These are phyloP conservation scores for Ianthella basta DNA, from an alignment of 37 sponge, comb jelly and placozoan genomes.

Conservation along the genomic window DNA sequence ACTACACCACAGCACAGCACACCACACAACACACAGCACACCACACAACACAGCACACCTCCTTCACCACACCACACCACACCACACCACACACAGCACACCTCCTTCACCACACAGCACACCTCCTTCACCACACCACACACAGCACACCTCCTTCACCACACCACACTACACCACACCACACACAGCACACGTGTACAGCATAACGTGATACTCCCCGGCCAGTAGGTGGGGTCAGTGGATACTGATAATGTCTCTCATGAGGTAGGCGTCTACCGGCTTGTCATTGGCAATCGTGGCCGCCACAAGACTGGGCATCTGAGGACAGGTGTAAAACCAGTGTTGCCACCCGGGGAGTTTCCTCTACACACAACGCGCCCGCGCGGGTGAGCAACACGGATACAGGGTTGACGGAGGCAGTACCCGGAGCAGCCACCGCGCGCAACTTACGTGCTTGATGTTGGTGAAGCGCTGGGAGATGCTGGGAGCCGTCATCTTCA, in stretches of 20 bases:
- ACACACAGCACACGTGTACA: too few relatives aligned
- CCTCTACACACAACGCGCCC: neutral
- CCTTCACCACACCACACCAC: too few relatives aligned
- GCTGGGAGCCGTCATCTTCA: constrained; percentile 32
- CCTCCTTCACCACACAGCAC: too few relatives aligned
- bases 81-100: too few relatives aligned
- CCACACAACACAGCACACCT: too few relatives aligned
- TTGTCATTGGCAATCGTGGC: constrained; percentile 78
- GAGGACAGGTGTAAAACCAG: neutral
- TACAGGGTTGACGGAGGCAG: neutral
- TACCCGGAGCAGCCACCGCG: neutral
- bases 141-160: too few relatives aligned
- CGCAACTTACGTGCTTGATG: constrained; percentile 68
- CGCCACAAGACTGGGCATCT: constrained; percentile 82
- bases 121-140: too few relatives aligned
- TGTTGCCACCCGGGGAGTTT: neutral
- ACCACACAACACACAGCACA: too few relatives aligned
- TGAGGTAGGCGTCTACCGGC: constrained; percentile 64
- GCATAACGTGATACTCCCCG: too few relatives aligned
- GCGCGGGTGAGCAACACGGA: neutral
- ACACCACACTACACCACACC: too few relatives aligned
- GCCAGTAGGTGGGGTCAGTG: neutral
- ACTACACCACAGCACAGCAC: too few relatives aligned
- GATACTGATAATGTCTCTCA: constrained; percentile 87
- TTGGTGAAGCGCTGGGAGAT: constrained; percentile 57